Evolutionary conservation across 1,140 invertebrate genomes (phyloP), one percentile per base, ranked within the genome.

Genomic region (Hylaeus anthracinus): DNA sequence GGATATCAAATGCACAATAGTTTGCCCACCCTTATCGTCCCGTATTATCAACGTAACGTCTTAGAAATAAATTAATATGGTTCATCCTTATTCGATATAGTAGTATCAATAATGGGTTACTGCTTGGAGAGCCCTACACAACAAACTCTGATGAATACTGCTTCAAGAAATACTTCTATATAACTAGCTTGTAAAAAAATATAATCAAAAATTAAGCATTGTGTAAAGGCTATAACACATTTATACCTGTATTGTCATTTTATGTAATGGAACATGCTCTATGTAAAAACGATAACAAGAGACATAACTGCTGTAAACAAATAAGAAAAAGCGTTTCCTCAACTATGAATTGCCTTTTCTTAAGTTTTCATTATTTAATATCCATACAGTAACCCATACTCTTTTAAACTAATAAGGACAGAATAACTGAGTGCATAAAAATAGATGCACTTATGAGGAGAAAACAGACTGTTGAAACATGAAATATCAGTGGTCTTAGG

Each of bases 1-100:
- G 91, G 89, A 92, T 92, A 92, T 92, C 87, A 92, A 92, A 92
- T 90, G 89, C 90, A 91, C 91, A 91, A 91, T 91, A 90, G 89
- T 90, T 91, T 90, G 86, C 90, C 87, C 90, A 87, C 86, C 90
- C 88, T 88, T 88, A 86, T 83, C 83, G 78, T 85, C 70, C 79
- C 81, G 81, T 86, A 73, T 86, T 86, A 87, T 78, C 70, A 85
- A 86, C 86, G 81, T 82, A 84, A 84, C 86, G 88, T 81, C 81
- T 87, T 89, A 85, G 79, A 88, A 81, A 79, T 84, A 86, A 88
- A 89, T 89, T 89, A 86, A 82, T 86, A 85, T 86, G 83, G 14
- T 88, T 89, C 85, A 85, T 84, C 83, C 70, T 86, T 85, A 81
- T 76, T 74, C 53, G 64, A 84, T 86, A 87, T 65, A 76, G 60